Base-by-base conservation (phyloP, 2,888 invertebrate genomes). In the Drosophila pseudotalamancana region DNA sequence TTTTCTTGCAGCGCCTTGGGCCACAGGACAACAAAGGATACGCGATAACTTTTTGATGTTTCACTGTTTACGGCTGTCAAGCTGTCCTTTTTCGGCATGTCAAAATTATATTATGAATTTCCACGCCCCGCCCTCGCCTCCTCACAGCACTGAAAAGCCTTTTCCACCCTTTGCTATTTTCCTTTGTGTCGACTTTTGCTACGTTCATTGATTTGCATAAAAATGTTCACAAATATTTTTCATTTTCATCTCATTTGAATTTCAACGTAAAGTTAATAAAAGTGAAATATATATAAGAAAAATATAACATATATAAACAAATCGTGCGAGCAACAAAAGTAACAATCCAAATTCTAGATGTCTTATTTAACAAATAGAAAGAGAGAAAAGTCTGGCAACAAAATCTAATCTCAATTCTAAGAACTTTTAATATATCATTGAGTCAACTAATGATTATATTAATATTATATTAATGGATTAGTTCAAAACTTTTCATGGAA, bases 41-140 rank as follows among this genome's bases (percentile, higher is more conserved):
- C 49, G 48, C 51, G 82, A 85, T 82, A 83, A 83, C 83, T 85
- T 83, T 83, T 77, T 83, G 85, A 83, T 83, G 83, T 82, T 83
- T 82, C 65, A 85, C 77, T 82, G 80, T 83, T 83, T 82, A 83
- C 75, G 73, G 80, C 80, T 85, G 83, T 85, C 83, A 85, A 76
- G 70, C 70, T 76, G 78, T 76, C 76, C 67, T 53, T 63, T 67
- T 63, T 67, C 60, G 54, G 73, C 79, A 71, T 71, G 63, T 79
- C 82, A 82, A 82, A 79, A 76, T 76, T 67, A 79, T 80, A 80
- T 83, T 80, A 74, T 82, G 65, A 77, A 79, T 77, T 64, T 70
- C 45, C 32, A 9, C 34, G 8, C 11, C 4, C 12, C 29, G n/a
- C 16, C 11, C 12, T 9, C 3, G n/a, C 12, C 4, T 6, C 31